Evolutionary conservation across 2,797 vertebrate genomes (phyloP).

Genomic region (Botia almorhae): DNA sequence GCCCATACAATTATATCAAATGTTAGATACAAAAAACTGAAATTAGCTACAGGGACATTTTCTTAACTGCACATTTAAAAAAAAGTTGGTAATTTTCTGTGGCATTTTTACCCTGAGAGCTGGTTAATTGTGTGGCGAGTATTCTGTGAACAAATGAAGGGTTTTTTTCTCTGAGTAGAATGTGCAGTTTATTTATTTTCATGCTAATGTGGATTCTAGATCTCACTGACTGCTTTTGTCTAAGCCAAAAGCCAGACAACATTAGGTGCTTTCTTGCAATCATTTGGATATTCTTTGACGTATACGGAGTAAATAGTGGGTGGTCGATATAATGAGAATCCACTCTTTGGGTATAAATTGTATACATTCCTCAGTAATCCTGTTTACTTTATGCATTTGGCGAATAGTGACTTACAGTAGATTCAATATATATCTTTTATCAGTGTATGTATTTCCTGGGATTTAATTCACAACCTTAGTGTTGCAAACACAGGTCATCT

Average conservation of each 20-base stretch:
- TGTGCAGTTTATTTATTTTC: constrained; percentile 1
- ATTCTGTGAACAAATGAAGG: too few species aligned
- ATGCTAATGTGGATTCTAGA: not conserved
- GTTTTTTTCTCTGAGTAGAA: not conserved
- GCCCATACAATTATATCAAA: too few species aligned
- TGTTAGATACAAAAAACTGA: too few species aligned
- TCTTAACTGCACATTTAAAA: too few species aligned
- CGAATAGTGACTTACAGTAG: not conserved
- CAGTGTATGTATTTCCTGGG: not conserved
- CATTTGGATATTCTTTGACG: too few species aligned
- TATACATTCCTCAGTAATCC: not conserved
- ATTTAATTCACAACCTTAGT: not conserved
- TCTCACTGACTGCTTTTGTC: not conserved
- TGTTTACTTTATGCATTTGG: not conserved
- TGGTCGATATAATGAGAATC: too few species aligned
- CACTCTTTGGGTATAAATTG: constrained; percentile 1
- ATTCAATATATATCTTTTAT: not conserved
- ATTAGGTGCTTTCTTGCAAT: not conserved
- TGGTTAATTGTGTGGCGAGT: too few species aligned
- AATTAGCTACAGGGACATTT: too few species aligned
- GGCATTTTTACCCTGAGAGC: too few species aligned
- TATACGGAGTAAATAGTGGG: too few species aligned
- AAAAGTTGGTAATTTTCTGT: too few species aligned
- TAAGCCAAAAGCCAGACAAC: not conserved
- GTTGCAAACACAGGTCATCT: not conserved